phyloP scores from a whole-genome alignment of 1,140 invertebrate genomes.

The Drosophila miranda region DNA sequence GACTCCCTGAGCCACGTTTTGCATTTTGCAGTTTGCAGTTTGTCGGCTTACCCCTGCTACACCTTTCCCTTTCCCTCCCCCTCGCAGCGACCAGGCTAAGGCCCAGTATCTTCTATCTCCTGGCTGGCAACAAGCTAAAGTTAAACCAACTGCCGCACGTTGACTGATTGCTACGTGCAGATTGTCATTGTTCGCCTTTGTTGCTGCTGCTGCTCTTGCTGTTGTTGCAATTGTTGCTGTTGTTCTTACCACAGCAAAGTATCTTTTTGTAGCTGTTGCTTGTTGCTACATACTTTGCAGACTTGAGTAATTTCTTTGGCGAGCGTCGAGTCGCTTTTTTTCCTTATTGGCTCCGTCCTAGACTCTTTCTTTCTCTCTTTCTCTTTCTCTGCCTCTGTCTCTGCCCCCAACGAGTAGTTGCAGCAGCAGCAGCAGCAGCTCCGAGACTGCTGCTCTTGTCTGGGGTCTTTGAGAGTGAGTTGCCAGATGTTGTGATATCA shows the following conservation, averaged over 20 bases:
- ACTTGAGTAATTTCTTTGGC: conserved; percentile 80
- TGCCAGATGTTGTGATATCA: conserved; percentile 80
- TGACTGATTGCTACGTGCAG: conserved; percentile 79
- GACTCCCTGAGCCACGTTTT: conserved; percentile 59
- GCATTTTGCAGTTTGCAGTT: conserved; percentile 75
- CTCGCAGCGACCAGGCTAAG: conserved; percentile 8
- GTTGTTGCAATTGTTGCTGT: conserved; percentile 28
- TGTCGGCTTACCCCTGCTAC: conserved; percentile 27
- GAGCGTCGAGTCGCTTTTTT: conserved; percentile 63
- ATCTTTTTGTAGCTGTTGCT: conserved; percentile 49
- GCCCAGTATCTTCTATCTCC: conserved; percentile 43
- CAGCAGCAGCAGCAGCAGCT: conserved; percentile 46
- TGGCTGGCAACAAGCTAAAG: conserved; percentile 77
- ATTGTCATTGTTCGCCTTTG: conserved; percentile 76
- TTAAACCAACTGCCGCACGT: conserved; percentile 79
- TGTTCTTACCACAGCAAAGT: conserved; percentile 48
- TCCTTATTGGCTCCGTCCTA: conserved; percentile 65
- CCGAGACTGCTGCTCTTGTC: conserved; percentile 34
- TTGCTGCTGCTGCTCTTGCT: conserved; percentile 39
- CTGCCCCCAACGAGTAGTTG: neutral
- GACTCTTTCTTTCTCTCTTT: conserved; percentile 32
- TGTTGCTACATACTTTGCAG: conserved; percentile 75
- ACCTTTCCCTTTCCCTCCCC: neutral
- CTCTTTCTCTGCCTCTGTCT: no score
- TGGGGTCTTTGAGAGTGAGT: conserved; percentile 71